Base-by-base conservation (phyloP, 2,888 invertebrate genomes). In the Gonocerus acuteangulatus region DNA sequence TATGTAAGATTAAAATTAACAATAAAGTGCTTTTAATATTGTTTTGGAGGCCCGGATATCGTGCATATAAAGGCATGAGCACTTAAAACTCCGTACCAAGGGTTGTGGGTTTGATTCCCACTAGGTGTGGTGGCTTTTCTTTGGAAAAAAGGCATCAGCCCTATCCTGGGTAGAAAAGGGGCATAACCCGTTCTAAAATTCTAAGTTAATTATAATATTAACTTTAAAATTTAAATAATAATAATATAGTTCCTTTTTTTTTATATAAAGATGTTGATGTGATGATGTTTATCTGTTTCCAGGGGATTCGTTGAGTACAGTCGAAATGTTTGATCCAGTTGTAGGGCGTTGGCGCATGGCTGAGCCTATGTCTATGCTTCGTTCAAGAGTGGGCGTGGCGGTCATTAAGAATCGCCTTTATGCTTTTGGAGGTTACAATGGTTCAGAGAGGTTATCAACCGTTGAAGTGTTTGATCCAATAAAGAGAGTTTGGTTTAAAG, bases 341-440 rank as follows among this genome's bases (percentile, higher is more conserved):
- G 69, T 75, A 48, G 78, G 83, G 47, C 77, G 81, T 63, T 92
- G 91, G 91, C 79, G 81, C 70, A 79, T 86, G 73, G 86, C 82
- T 0, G 86, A 88, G 70, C 84, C 87, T 6, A 91, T 92, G 90
- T 85, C 85, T 7, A 90, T 89, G 78, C 79, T 89, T 64, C 78
- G 92, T 60, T 88, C 88, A 62, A 76, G 90, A 49, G 86, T 92
- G 2, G 91, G 92, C 0, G 90, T 91, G 0, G 87, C 90, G 18
- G 90, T 91, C 0, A 79, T 90, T 70, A 81, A 85, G 69, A 86
- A 88, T 69, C 81, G 83, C 73, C 74, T 87, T 3, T 87, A 84
- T 71, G 91, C 90, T 1, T 87, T 92, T 71, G 86, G 85, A 15
- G 92, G 92, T 1, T 92, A 89, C 71, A 89, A 92, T 73, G 92